These are phyloP conservation scores for Mesaphorura yosii DNA, from an alignment of 1,140 invertebrate species.

Conservation along the genomic window DNA sequence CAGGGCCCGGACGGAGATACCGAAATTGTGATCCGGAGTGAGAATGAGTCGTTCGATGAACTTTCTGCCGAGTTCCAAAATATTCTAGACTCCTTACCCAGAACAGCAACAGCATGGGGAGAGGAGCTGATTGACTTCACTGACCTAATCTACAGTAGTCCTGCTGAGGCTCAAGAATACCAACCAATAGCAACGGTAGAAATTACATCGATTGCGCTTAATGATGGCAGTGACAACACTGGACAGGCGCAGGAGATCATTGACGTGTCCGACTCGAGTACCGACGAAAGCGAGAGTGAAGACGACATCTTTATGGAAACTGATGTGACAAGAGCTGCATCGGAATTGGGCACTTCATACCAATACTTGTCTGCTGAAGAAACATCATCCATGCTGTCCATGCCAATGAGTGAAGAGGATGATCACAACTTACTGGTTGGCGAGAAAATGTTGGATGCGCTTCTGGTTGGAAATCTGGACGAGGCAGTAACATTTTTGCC, in stretches of 20 bases:
- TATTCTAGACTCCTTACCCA: conserved; percentile 20
- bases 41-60: conserved; percentile 3
- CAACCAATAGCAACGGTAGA: background rate
- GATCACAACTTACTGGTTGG: conserved; percentile 2
- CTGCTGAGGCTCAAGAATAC: no score
- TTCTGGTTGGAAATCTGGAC: conserved; percentile 11
- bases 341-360: background rate
- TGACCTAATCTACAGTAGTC: no score
- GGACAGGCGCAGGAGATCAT: conserved; percentile 8
- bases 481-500: conserved; percentile 10
- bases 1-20: background rate
- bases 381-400: background rate
- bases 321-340: background rate
- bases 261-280: background rate
- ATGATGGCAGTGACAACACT: conserved; percentile 9
- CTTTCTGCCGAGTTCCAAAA: conserved; percentile 20
- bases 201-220: background rate
- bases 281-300: background rate
- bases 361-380: background rate
- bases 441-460: conserved; percentile 20
- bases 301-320: background rate
- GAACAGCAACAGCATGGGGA: no score
- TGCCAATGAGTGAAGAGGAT: conserved; percentile 2
- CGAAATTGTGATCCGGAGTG: background rate
- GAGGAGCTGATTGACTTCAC: no score